Conservation (phyloP, 2,797 vertebrate species). For the Zalophus californianus region DNA sequence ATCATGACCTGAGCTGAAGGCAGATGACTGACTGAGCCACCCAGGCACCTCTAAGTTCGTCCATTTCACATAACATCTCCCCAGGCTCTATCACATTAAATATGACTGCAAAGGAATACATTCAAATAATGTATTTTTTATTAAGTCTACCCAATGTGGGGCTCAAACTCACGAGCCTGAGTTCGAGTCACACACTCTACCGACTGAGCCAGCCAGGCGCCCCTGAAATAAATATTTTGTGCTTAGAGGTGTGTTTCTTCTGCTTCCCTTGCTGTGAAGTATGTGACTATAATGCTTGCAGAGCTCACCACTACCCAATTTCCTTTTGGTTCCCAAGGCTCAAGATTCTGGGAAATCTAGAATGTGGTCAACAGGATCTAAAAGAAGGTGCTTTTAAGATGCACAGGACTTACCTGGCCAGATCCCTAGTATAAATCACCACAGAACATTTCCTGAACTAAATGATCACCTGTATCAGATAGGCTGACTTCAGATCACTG, state of each 20-base stretch:
- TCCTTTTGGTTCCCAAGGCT: slow-evolving; percentile 3
- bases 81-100: not conserved
- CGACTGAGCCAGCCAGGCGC: not conserved
- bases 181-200: not conserved
- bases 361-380: slow-evolving; percentile 26
- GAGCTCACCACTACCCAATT: not conserved
- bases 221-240: not conserved
- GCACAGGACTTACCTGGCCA: slow-evolving; percentile 50
- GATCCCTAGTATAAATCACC: slow-evolving; percentile 67
- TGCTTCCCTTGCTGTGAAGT: not conserved
- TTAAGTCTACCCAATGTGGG: not conserved
- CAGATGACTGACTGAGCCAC: not conserved
- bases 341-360: slow-evolving; percentile 12
- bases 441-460: slow-evolving; percentile 63
- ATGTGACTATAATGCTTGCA: not conserved
- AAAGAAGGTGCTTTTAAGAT: slow-evolving; percentile 65
- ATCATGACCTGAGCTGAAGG: not conserved
- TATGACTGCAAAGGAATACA: not conserved
- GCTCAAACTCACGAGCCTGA: not conserved
- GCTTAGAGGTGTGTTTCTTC: not conserved
- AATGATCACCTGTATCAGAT: slow-evolving; percentile 31
- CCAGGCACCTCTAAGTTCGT: not conserved
- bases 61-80: slow-evolving; percentile 4
- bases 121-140: not conserved
- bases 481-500: not conserved